These are phyloP conservation scores for Epinotia ramella DNA, from an alignment of 2,888 invertebrate genomes.

Conservation along the genomic window DNA sequence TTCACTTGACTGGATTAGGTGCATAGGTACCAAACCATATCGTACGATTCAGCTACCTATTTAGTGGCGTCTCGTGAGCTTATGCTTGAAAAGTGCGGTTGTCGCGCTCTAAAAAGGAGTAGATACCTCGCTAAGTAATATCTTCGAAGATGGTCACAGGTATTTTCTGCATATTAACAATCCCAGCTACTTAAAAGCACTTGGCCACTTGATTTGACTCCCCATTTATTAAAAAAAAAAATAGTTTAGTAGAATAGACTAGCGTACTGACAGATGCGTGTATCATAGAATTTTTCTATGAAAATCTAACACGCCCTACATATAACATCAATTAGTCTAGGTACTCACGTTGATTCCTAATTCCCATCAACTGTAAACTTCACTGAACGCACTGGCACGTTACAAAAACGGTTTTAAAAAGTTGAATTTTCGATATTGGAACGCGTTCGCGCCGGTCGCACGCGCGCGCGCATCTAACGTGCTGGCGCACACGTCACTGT, in stretches of 20 bases:
- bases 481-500: slow-evolving; percentile 57
- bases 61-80: no score
- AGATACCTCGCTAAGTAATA: not conserved
- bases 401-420: slow-evolving; percentile 48
- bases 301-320: not conserved
- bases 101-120: not conserved
- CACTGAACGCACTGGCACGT: slow-evolving; percentile 55
- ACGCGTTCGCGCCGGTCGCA: slow-evolving; percentile 57
- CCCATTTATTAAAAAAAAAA: not conserved
- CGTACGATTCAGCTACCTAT: no score
- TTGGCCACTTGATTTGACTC: not conserved
- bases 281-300: slow-evolving; percentile 8
- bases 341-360: slow-evolving; percentile 65
- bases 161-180: not conserved
- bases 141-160: not conserved
- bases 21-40: no score
- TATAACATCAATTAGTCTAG: slow-evolving; percentile 29
- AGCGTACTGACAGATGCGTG: not conserved
- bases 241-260: not conserved
- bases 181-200: not conserved
- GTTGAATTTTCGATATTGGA: slow-evolving; percentile 50
- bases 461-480: slow-evolving; percentile 71
- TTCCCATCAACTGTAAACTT: slow-evolving; percentile 61
- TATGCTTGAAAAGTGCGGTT: not conserved
- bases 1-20: no score